phyloP scores from a whole-genome alignment of 2,113 vertebrate genomes.

The Paramisgurnus dabryanus region DNA sequence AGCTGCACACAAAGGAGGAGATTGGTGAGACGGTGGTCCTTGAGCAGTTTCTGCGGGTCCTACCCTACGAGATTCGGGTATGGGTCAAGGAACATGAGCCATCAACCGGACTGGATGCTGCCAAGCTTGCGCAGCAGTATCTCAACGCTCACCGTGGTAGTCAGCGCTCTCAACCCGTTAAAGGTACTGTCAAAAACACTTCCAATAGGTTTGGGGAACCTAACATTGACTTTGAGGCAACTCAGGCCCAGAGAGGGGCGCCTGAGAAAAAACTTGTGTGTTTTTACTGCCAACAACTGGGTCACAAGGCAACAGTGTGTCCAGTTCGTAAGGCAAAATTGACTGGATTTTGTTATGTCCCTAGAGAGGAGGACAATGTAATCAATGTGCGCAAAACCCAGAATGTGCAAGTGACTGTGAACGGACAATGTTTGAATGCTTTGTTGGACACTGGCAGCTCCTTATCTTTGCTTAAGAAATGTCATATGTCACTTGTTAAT shows the following conservation, averaged over 20 bases:
- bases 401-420: background rate
- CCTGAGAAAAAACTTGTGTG: background rate
- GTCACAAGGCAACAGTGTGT: background rate
- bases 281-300: background rate
- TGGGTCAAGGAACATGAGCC: background rate
- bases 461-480: background rate
- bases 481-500: too few species aligned
- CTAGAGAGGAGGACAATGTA: background rate
- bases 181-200: background rate
- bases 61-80: background rate
- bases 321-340: background rate
- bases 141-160: background rate
- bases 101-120: background rate
- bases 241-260: too few species aligned
- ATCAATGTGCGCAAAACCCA: background rate
- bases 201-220: background rate
- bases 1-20: background rate
- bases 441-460: background rate
- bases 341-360: background rate
- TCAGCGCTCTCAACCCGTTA: background rate
- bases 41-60: background rate
- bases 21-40: background rate
- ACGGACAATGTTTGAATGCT: background rate
- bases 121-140: background rate
- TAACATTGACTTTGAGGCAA: background rate